Evolutionary conservation across 1,140 invertebrate genomes (phyloP).

Genomic region (Diachasmimorpha longicaudata): DNA sequence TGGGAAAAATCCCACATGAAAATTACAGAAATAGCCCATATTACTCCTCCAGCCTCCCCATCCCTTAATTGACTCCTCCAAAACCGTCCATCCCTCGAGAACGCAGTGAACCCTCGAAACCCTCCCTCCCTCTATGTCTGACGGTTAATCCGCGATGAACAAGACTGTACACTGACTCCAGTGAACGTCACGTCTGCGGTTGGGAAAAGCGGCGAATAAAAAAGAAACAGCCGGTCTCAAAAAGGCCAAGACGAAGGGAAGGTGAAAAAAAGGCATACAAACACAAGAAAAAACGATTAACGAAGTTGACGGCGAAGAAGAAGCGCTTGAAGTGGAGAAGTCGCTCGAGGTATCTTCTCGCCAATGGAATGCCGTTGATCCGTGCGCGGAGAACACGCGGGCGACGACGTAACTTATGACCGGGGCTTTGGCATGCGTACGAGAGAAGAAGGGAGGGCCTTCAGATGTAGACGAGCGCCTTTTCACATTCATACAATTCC

Average conservation of each 20-base stretch:
- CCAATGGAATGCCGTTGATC: conserved; percentile 19
- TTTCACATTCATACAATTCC: conserved; percentile 1
- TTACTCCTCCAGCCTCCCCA: too few relatives aligned
- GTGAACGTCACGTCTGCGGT: not conserved
- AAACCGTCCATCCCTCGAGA: not conserved
- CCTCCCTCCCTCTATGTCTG: not conserved
- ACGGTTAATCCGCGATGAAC: conserved; percentile 21
- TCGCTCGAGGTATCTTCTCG: conserved; percentile 11
- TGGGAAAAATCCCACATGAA: not conserved
- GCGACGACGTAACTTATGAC: conserved; percentile 25
- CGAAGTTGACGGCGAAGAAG: conserved; percentile 9
- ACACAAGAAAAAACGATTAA: not conserved
- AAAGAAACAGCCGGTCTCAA: not conserved
- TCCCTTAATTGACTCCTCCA: not conserved
- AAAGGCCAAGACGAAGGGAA: not conserved
- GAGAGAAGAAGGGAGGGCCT: not conserved
- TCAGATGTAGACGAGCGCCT: not conserved
- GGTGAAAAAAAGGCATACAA: not conserved
- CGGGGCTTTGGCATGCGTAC: conserved; percentile 13
- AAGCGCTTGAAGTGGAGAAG: conserved; percentile 17
- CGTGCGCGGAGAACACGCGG: conserved; percentile 2
- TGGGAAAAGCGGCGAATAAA: not conserved
- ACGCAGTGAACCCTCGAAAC: not conserved
- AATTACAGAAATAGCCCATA: too few relatives aligned
- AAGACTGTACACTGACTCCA: conserved; percentile 16